Evolutionary conservation across 2,888 invertebrate species (phyloP), one percentile per base, ranked within the genome.

Genomic region (Pollenia amentaria): DNA sequence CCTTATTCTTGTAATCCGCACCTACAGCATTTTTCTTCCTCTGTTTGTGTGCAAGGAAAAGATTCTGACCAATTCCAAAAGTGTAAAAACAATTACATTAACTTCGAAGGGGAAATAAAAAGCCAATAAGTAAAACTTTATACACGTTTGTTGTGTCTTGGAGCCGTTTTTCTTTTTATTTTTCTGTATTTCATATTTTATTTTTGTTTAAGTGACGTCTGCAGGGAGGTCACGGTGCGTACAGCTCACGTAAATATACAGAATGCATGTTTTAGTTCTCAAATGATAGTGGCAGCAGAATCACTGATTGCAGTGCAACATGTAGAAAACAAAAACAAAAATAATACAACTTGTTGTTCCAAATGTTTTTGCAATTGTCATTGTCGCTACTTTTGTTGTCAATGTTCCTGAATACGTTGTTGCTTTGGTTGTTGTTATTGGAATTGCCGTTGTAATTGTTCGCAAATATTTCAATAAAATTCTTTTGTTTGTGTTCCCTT

Each of bases 291-390:
- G 38, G 46, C 29, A n/a, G 21, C 29, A 57, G 40, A 53, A 62
- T 12, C 62, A 76, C 53, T 44, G 44, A 53, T 38, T 62, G 18
- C 55, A 57, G 53, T 46, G 65, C 60, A 75, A 82, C 67, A 51
- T 69, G 72, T 65, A 70, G 42, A 44, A 65, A 72, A 77, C 76
- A 83, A 57, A 73, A 81, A 21, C 18, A 42, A 44, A 75, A 81
- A 55, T 38, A 67, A 60, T 70, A 70, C 79, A 75, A 84, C 84
- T 75, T 77, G 85, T 78, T 78, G 80, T 82, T 65, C 57, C 64
- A 76, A 76, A 70, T 85, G 57, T 78, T 53, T 44, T 21, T 81
- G 46, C 60, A 42, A 16, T 70, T 85, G 80, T 79, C 55, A 72
- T 65, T 62, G 70, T 69, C 65, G 55, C 67, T 65, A 55, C 60